Evolutionary conservation across 2,113 vertebrate genomes (phyloP), one percentile per base, ranked within the genome.

Genomic region (Catagonus wagneri): DNA sequence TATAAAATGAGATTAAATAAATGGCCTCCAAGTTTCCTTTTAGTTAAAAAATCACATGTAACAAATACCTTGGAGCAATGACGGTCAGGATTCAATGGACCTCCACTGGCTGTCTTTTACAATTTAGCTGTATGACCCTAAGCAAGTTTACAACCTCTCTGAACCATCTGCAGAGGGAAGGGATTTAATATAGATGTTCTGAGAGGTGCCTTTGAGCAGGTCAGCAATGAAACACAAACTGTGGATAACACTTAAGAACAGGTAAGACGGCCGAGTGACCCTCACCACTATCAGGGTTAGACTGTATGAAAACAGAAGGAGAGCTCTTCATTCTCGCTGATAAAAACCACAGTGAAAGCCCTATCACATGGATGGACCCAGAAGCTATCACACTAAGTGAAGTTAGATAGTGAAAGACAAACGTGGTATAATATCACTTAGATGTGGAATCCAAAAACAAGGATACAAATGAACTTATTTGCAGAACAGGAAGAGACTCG

Each of bases 1-100:
- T 6, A 44, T 44, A 94, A 95, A 90, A 90, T 36, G n/a, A 95
- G 83, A 83, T 96, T 65, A 89, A 97, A 90, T 78, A 89, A 94
- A 60, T 78, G 74, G 86, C 56, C 52, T 90, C 32, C 6, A 87
- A 27, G 20, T 6, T 83, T 86, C 23, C 68, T 86, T 86, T 27
- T 75, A 56, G 68, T 92, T 92, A 97, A 65, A 71, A 94, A 83
- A 90, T 52, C 25, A 29, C 65, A 32, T 3, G 3, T 58, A 93
- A 84, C 34, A 80, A 86, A 20, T 75, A 50, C 20, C 52, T 83
- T 50, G 68, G 34, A 29, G 19, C 27, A 29, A 1, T 52, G n/a
- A 83, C 6, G 36, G 44, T 78, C 83, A 86, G 32, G 19, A 50
- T 6, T 39, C 25, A 44, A 34, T 44, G 15, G 68, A 44, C 54